Evolutionary conservation across 1,140 invertebrate genomes (phyloP), one percentile per base, ranked within the genome.

Genomic region (Drosophila erecta): DNA sequence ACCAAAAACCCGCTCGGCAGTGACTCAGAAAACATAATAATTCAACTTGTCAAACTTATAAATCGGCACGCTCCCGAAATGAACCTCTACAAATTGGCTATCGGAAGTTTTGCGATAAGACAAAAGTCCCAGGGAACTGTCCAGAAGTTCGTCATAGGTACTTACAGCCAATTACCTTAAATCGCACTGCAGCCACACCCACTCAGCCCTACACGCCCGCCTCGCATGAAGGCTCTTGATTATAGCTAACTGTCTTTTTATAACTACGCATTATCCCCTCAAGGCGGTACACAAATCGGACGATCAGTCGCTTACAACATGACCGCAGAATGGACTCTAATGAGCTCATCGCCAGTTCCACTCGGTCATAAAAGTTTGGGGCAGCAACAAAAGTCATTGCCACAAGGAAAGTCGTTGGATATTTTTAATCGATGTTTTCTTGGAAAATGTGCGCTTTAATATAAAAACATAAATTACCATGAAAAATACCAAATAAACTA

Each of bases 271-370:
- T 58, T 57, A 64, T 62, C 30, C 14, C 38, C 20, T 17, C 38
- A 7, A 59, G 15, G 20, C 46, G 17, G 62, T 50, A 66, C 59
- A 66, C 58, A 66, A 33, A 41, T 58, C 37, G 54, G 40, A 12
- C 46, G 66, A 78, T 86, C 78, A 86, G 81, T 40, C 84, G 64
- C 59, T 81, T 74, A 74, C 47, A 60, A 71, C 83, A 85, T 87
- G 81, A 55, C 60, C 65, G 51, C n/a, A 24, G 47, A 35, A 44
- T 38, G 22, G 35, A 59, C 43, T 54, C 38, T 47, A 51, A 78
- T 86, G 83, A 86, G 83, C 78, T 86, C 81, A 87, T 86, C 78
- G 55, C 62, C 33, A 37, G 56, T 50, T 66, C 38, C 41, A 37
- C 51, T 44, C 37, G 44, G 27, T 56, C 27, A 66, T 43, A 33